phyloP scores from a whole-genome alignment of 2,797 vertebrate genomes.

The Neomorphus geoffroyi region DNA sequence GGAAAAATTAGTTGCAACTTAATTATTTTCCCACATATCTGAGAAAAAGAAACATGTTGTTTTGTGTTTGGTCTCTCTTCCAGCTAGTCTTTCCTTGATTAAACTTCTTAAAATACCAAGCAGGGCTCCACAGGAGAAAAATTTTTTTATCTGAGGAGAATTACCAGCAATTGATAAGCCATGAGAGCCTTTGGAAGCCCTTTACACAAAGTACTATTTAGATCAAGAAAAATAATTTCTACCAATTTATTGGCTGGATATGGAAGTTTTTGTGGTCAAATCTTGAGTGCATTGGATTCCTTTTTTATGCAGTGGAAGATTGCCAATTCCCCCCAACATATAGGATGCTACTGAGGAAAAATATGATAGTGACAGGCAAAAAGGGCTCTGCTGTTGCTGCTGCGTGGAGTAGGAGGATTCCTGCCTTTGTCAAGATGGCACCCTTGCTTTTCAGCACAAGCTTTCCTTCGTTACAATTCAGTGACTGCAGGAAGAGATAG shows the following conservation, averaged over 20 bases:
- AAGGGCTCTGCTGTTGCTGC: not conserved
- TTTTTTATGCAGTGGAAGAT: not conserved
- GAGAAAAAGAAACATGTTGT: not conserved
- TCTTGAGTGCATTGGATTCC: not conserved
- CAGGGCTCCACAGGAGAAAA: not conserved
- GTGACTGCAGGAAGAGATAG: slow-evolving; percentile 59
- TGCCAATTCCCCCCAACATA: not conserved
- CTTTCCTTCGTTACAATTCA: slow-evolving; percentile 61
- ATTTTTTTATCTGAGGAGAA: not conserved
- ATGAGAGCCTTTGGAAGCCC: not conserved
- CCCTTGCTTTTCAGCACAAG: slow-evolving; percentile 53
- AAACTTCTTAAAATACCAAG: not conserved
- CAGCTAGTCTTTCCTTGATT: not conserved
- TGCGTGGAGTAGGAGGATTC: not conserved
- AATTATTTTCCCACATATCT: not conserved
- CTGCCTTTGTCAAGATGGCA: not conserved
- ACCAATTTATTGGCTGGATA: not conserved
- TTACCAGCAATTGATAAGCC: not conserved
- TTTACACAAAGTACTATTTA: not conserved
- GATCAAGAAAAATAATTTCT: not conserved
- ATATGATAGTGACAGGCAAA: not conserved
- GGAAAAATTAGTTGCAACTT: not conserved
- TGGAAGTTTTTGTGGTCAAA: not conserved
- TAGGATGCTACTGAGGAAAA: not conserved
- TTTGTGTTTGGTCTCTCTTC: not conserved